Evolutionary conservation across 2,888 invertebrate genomes (phyloP).

Genomic region (Chouioia cunea): DNA sequence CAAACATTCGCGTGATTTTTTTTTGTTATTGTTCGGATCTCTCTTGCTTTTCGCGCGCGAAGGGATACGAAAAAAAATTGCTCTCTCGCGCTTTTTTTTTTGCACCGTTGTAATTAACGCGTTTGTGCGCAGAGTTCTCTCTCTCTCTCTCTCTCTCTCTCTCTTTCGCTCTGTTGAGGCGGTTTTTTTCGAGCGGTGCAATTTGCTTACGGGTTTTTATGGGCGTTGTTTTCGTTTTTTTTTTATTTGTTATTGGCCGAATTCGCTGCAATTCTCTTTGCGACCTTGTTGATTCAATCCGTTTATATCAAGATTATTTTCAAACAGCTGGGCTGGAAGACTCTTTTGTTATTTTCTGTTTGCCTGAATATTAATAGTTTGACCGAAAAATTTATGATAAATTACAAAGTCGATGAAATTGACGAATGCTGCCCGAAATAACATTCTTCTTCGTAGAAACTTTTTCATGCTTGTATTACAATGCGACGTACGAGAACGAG

Average conservation of each 20-base stretch:
- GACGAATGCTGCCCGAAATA: no score
- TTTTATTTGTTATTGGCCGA: conserved; percentile 5
- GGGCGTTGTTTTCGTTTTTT: background rate
- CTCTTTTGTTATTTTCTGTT: background rate
- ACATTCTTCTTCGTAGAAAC: no score
- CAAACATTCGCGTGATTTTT: conserved; percentile 26
- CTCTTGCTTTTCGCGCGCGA: no score
- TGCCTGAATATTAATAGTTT: no score
- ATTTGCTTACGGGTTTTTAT: background rate
- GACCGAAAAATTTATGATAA: no score
- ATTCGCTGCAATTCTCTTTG: conserved; percentile 9
- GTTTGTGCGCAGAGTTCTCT: background rate
- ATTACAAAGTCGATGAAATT: no score
- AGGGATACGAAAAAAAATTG: background rate
- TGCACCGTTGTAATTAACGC: conserved; percentile 2
- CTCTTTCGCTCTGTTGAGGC: background rate
- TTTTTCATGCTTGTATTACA: no score
- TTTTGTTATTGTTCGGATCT: background rate
- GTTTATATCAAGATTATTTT: conserved; percentile 1
- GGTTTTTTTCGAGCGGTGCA: conserved; percentile 7
- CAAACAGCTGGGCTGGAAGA: background rate
- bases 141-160: background rate
- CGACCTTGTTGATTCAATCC: conserved; percentile 7
- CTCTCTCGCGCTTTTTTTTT: background rate
- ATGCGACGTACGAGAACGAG: no score